Conservation (phyloP, 2,797 vertebrate species). For the Serranus cabrilla region DNA sequence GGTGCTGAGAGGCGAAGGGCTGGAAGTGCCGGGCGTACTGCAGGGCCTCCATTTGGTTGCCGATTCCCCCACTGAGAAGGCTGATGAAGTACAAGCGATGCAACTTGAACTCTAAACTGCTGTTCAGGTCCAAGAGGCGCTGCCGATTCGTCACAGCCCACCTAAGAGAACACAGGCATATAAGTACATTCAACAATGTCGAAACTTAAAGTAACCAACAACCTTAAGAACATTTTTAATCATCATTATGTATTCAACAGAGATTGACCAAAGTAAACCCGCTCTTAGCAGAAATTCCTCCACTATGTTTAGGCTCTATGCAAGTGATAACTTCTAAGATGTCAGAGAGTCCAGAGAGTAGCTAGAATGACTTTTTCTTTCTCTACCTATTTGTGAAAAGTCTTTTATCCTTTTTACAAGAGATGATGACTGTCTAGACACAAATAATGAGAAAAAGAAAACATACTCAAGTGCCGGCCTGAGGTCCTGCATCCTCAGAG, state of each 20-base stretch:
- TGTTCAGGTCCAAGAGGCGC: conserved; percentile 91
- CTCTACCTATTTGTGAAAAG: not conserved
- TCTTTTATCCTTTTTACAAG: not conserved
- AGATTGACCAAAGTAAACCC: not conserved
- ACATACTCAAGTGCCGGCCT: conserved; percentile 91
- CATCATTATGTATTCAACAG: not conserved
- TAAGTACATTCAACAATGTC: not conserved
- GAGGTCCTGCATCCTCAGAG: conserved; percentile 91
- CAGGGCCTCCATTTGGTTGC: conserved; percentile 92
- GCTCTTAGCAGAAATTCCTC: not conserved
- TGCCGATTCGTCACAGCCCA: conserved; percentile 93
- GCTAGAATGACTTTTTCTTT: not conserved
- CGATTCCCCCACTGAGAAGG: conserved; percentile 89
- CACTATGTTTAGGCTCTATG: not conserved
- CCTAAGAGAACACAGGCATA: conserved; percentile 66
- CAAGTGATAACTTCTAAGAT: not conserved
- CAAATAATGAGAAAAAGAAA: not conserved
- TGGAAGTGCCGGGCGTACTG: conserved; percentile 93
- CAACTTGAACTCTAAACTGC: conserved; percentile 93
- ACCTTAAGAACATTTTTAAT: not conserved
- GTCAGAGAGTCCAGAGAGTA: not conserved
- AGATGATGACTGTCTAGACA: not conserved
- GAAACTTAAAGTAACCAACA: not conserved
- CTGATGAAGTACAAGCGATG: conserved; percentile 93
- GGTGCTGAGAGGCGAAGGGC: conserved; percentile 92